Conservation (phyloP, 2,888 invertebrate species). For the Athalia circularis region DNA sequence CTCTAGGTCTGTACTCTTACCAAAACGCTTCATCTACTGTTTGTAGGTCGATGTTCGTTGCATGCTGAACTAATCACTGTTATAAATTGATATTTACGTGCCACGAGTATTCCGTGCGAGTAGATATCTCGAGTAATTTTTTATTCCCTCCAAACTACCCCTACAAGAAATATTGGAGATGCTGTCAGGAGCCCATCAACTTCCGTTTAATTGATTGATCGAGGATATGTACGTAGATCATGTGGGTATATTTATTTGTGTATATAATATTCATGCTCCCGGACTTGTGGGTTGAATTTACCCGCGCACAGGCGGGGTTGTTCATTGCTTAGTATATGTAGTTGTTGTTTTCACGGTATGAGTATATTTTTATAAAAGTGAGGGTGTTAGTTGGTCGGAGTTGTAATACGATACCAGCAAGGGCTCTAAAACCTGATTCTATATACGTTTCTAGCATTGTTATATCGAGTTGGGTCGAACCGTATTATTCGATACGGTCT, state of each 20-base stretch:
- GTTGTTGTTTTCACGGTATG: neutral
- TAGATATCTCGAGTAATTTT: conserved; percentile 35
- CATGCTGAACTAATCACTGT: conserved; percentile 30
- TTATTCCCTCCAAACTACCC: conserved; percentile 10
- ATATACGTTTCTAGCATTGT: conserved; percentile 24
- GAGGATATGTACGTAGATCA: too few species aligned
- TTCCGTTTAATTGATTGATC: neutral
- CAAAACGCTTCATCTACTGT: conserved; percentile 18
- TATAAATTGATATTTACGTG: conserved; percentile 41
- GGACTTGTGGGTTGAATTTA: too few species aligned
- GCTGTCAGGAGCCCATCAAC: conserved; percentile 27
- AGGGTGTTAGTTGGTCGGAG: neutral
- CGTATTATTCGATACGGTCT: conserved; percentile 25
- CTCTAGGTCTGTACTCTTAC: conserved; percentile 9
- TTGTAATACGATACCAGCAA: conserved; percentile 7
- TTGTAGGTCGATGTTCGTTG: conserved; percentile 28
- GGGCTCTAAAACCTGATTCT: conserved; percentile 28
- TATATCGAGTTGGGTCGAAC: conserved; percentile 26
- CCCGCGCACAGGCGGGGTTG: neutral
- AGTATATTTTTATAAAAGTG: neutral
- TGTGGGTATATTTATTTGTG: too few species aligned
- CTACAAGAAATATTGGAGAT: conserved; percentile 23
- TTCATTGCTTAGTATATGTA: neutral
- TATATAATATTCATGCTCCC: too few species aligned
- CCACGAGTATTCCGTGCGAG: conserved; percentile 22